Conservation (phyloP, 2,797 vertebrate species). For the Spondyliosoma cantharus region DNA sequence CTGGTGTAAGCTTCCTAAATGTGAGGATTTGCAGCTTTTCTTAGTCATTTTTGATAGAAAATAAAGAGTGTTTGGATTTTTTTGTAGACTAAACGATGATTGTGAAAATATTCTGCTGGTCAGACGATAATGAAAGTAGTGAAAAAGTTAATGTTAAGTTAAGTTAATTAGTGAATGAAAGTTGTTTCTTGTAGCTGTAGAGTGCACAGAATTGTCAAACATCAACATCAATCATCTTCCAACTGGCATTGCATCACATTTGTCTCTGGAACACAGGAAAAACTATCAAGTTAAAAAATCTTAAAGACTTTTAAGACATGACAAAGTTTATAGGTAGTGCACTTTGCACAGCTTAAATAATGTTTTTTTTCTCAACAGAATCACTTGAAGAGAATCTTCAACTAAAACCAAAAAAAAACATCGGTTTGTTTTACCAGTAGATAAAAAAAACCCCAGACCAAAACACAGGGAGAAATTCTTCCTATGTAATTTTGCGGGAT, state of each 20-base stretch:
- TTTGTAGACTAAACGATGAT: too few relatives aligned
- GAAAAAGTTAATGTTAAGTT: too few relatives aligned
- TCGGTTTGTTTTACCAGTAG: slow-evolving; percentile 36
- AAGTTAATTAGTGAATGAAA: too few relatives aligned
- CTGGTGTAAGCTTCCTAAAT: too few relatives aligned
- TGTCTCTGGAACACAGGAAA: not conserved
- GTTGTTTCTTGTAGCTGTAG: too few relatives aligned
- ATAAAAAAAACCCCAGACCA: slow-evolving; percentile 41
- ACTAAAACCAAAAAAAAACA: not conserved
- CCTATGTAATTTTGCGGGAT: slow-evolving; percentile 33
- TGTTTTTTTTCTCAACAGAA: not conserved
- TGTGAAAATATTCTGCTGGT: too few relatives aligned
- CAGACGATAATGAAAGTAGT: too few relatives aligned
- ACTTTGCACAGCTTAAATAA: not conserved
- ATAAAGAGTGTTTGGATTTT: too few relatives aligned
- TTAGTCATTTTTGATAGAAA: too few relatives aligned
- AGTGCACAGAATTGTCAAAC: slow-evolving; percentile 7
- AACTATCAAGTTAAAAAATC: not conserved
- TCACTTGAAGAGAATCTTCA: slow-evolving; percentile 4
- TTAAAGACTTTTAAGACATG: not conserved
- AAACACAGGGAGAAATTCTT: slow-evolving; percentile 38
- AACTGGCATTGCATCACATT: not conserved
- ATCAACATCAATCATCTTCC: not conserved
- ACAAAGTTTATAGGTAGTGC: not conserved
- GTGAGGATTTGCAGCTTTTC: too few relatives aligned